Evolutionary conservation across 1,140 invertebrate species (phyloP), one percentile per base, ranked within the genome.

Genomic region (Eurosta solidaginis): DNA sequence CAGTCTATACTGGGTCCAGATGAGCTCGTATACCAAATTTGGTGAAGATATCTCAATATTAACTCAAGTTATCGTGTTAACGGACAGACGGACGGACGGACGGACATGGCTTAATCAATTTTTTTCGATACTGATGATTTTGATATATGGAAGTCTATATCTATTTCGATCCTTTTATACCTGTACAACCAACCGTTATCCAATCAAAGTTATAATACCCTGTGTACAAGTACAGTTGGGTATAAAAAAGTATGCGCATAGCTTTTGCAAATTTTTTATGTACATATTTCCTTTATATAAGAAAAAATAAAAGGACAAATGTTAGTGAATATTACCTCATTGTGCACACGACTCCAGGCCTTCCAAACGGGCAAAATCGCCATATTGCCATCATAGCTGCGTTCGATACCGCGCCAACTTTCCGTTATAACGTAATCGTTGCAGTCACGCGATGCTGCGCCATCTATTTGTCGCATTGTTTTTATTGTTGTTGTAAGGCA

Each of bases 371-470:
- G 84, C 81, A 86, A 83, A 85, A 86, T 86, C 80, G 84, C 82
- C 85, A 86, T 86, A 81, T 86, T 84, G 80, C 85, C 83, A 78
- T 86, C 85, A 81, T 86, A 86, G 85, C 83, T 83, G 78, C 85
- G 85, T 79, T 86, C 85, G 79, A 86, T 85, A 80, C 85, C 85
- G 78, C 83, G 83, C 85, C 84, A 86, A 83, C 84, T 83, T 84
- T 86, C 85, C 81, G 85, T 86, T 85, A 86, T 84, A 86, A 86
- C 84, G 83, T 86, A 86, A 86, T 86, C 83, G 82, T 81, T 83
- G 85, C 85, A 86, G 85, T 85, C 85, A 86, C 85, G 85, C 85
- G 82, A 86, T 85, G 81, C 82, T 83, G 84, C 79, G 82, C 83
- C 84, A 86, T 83, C 84, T 86, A 68, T 68, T 45, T 76, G 40